Percentiles rank a stretch among this genome's conserved stretches.
phyloP scores from a whole-genome alignment of 2,888 invertebrate genomes.

The Hymenopus coronatus region DNA sequence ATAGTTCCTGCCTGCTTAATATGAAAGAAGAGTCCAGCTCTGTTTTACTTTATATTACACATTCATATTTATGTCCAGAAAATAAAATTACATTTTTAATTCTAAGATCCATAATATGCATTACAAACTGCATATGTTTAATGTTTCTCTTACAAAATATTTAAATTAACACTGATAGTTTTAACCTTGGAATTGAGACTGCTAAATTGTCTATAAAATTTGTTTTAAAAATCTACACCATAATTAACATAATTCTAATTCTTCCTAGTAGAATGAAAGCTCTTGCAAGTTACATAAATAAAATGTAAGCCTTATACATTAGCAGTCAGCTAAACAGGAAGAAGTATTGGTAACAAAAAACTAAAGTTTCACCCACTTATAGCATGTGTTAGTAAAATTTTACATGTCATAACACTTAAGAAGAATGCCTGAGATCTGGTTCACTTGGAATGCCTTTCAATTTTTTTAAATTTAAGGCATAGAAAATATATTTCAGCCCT shows the following conservation, averaged over 20 bases:
- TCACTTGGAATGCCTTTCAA: too few species aligned
- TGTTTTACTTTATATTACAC: background rate
- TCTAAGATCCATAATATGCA: background rate
- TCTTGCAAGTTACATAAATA: too few species aligned
- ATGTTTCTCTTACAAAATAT: background rate
- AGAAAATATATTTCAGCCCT: too few species aligned
- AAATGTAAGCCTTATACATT: too few species aligned
- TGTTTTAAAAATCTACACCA: background rate
- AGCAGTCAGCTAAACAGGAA: too few species aligned
- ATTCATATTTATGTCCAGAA: background rate
- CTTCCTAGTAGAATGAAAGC: too few species aligned
- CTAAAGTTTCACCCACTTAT: too few species aligned
- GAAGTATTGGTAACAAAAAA: too few species aligned
- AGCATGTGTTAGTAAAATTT: too few species aligned
- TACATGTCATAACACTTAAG: too few species aligned
- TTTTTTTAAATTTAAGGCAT: too few species aligned
- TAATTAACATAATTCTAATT: background rate
- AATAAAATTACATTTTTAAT: background rate
- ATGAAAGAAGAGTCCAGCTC: background rate
- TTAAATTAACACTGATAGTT: background rate
- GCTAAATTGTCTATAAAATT: background rate
- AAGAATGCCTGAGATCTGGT: too few species aligned
- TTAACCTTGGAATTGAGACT: background rate
- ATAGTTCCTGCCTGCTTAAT: background rate
- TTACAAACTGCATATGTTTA: background rate